Base-by-base conservation (phyloP, 35 echinoderm and acorn worm genomes). In the Anneissia japonica region DNA sequence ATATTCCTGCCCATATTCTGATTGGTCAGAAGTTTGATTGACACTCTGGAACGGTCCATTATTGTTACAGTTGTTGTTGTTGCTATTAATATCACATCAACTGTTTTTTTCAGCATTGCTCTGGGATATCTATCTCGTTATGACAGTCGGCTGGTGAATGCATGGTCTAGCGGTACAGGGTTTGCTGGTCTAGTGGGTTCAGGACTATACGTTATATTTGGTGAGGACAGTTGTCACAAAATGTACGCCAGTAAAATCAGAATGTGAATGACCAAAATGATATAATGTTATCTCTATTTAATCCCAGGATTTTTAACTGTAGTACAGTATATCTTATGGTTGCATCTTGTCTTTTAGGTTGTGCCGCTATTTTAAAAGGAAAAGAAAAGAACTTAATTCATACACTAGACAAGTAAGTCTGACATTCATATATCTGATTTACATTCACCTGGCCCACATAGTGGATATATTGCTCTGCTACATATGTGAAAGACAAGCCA, bases 161-260 rank as follows among this genome's bases (percentile, higher is more conserved):
- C 94, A 34, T 97, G 94, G 90, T 77, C 90, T 34, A 92, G 94
- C 76, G 94, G 94, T 9, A 87, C 83, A 51, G 94, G 94, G 12
- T 84, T 92, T 39, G 94, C 90, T 55, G 94, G 94, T 26, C 83
- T 97, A 0, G 36, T 92, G 30, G 91, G 94, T 32, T 86, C 94
- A 30, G 28, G 31, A 39, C 29, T 93, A 12, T 88, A 87, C 78
- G 88, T 97, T 23, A 32, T 90, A 46, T 89, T 86, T 84, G 91
- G 94, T 97, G 74, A 88, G 88, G 14, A 43, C 14, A 43, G n/a
- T n/a, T n/a, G n/a, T n/a, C n/a, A n/a, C n/a, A n/a, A n/a, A n/a
- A n/a, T n/a, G n/a, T n/a, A n/a, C n/a, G n/a, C n/a, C n/a, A n/a
- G n/a, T n/a, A n/a, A n/a, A n/a, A n/a, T n/a, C n/a, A n/a, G n/a